phyloP scores from a whole-genome alignment of 2,888 invertebrate genomes.

The Lottia gigantea region DNA sequence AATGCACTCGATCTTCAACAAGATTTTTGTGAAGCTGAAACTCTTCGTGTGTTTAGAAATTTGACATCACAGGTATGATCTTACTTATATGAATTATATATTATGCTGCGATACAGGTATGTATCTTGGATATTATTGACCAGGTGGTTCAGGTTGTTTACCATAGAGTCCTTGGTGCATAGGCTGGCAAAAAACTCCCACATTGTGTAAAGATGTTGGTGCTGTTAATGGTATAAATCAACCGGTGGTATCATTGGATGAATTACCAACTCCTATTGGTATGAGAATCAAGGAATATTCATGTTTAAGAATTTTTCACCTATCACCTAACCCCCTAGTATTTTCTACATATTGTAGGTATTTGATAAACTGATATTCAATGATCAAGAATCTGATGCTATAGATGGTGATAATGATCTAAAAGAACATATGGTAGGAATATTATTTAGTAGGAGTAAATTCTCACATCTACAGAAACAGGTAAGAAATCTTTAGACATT shows the following conservation, averaged over 20 bases:
- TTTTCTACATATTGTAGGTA: conserved; percentile 75
- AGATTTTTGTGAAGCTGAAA: conserved; percentile 89
- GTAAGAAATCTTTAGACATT: conserved; percentile 72
- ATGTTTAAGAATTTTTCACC: too few species aligned
- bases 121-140: background rate
- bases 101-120: background rate
- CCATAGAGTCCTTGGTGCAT: background rate
- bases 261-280: too few species aligned
- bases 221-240: too few species aligned
- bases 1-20: conserved; percentile 78
- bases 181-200: too few species aligned
- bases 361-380: conserved; percentile 88
- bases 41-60: conserved; percentile 88
- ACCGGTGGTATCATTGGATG: too few species aligned
- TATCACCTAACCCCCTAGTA: too few species aligned
- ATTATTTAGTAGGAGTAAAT: conserved; percentile 90
- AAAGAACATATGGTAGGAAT: conserved; percentile 97
- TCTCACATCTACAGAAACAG: conserved; percentile 90
- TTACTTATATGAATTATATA: too few species aligned
- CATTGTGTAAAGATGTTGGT: too few species aligned
- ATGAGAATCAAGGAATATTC: too few species aligned
- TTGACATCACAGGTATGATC: conserved; percentile 85
- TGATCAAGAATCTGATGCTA: conserved; percentile 68
- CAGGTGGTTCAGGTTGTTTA: background rate
- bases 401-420: conserved; percentile 73